These are phyloP conservation scores for Polyommatus icarus DNA, from an alignment of 2,888 invertebrate genomes.

Conservation along the genomic window DNA sequence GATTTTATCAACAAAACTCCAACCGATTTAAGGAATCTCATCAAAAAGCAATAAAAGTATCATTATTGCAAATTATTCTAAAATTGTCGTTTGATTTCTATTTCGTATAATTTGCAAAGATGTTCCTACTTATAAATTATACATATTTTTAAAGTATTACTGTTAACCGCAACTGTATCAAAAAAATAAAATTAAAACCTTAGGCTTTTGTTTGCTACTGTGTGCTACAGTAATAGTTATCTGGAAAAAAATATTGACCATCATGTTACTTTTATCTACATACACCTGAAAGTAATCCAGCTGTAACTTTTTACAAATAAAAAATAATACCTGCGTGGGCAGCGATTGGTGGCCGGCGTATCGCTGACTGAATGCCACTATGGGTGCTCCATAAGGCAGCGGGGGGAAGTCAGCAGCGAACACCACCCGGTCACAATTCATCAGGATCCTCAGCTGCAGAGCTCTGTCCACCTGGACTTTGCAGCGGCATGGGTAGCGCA, in stretches of 20 bases:
- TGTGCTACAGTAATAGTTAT: neutral
- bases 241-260: constrained; percentile 4
- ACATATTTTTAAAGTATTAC: no score
- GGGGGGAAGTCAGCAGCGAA: constrained; percentile 89
- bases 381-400: constrained; percentile 88
- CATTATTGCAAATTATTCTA: neutral
- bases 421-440: constrained; percentile 92
- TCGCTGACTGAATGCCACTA: constrained; percentile 89
- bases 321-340: constrained; percentile 83
- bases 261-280: no score
- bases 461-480: constrained; percentile 75
- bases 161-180: neutral
- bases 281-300: neutral
- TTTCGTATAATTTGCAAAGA: neutral
- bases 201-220: neutral
- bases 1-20: neutral
- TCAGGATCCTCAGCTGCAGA: constrained; percentile 78
- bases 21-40: neutral
- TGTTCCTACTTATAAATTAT: neutral
- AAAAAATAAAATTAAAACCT: no score
- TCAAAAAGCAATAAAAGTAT: neutral
- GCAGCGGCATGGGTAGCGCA: constrained; percentile 87
- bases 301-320: neutral
- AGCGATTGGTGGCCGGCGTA: constrained; percentile 90
- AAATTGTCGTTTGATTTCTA: neutral